Conservation (phyloP, 2,113 vertebrate species). For the Pterocles burchelli region DNA sequence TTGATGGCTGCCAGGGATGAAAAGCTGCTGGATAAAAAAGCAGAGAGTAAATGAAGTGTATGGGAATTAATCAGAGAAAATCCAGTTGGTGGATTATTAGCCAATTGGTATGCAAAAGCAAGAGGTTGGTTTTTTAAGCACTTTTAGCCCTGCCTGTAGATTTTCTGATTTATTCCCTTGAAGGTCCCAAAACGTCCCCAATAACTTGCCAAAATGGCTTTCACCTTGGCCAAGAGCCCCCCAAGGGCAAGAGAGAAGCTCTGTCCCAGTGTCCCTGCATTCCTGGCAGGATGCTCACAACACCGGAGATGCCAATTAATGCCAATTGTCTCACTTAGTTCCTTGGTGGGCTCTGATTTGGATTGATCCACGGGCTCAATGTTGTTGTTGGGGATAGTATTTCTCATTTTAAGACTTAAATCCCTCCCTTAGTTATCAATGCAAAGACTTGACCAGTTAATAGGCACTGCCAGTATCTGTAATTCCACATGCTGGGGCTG, state of each 20-base stretch:
- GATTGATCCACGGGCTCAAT: constrained; percentile 11
- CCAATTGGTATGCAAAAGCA: constrained; percentile 15
- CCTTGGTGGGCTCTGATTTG: background rate
- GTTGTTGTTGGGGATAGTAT: constrained; percentile 18
- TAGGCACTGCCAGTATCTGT: background rate
- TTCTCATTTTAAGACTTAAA: constrained; percentile 38
- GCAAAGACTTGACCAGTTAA: constrained; percentile 39
- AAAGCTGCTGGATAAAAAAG: background rate
- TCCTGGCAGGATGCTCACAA: background rate
- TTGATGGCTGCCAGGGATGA: background rate
- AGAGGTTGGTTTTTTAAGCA: background rate
- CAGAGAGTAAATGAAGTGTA: background rate
- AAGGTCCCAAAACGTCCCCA: background rate
- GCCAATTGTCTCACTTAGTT: constrained; percentile 12
- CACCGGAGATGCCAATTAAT: background rate
- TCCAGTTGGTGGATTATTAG: constrained; percentile 31
- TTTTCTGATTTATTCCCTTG: constrained; percentile 9
- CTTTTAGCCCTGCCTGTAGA: background rate
- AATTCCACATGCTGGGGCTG: background rate
- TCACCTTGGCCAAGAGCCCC: background rate
- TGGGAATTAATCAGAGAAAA: constrained; percentile 46
- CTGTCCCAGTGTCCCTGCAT: background rate
- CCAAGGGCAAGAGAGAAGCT: background rate
- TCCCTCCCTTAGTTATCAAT: constrained; percentile 38
- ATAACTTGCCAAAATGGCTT: background rate